Evolutionary conservation across 2,797 vertebrate species (phyloP).

Genomic region (Poeciliopsis turneri): DNA sequence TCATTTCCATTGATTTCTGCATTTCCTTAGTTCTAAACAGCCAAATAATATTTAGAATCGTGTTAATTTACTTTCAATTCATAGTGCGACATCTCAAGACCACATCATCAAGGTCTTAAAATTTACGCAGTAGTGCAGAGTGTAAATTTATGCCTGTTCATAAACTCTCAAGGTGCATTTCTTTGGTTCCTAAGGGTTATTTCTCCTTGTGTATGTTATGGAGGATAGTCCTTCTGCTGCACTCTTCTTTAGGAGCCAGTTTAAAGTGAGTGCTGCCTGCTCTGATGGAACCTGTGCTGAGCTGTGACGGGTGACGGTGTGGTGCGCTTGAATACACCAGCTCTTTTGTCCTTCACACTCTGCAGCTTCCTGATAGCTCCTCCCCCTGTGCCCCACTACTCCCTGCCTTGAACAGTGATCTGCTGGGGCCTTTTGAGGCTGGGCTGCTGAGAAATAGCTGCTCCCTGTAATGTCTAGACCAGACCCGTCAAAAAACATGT

Average conservation of each 20-base stretch:
- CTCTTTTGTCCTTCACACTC: conserved; percentile 89
- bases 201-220: conserved; percentile 47
- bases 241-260: conserved; percentile 72
- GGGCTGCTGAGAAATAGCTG: conserved; percentile 74
- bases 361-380: conserved; percentile 85
- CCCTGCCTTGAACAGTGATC: conserved; percentile 82
- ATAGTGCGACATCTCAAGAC: conserved; percentile 5
- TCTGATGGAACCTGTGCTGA: conserved; percentile 82
- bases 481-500: conserved; percentile 70
- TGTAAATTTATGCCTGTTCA: conserved; percentile 20
- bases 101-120: conserved; percentile 13
- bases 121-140: conserved; percentile 32
- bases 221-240: conserved; percentile 57
- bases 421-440: conserved; percentile 78
- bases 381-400: conserved; percentile 80
- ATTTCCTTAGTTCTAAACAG: conserved; percentile 27
- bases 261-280: conserved; percentile 79
- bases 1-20: conserved; percentile 45
- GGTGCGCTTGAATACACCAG: conserved; percentile 82
- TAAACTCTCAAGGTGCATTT: conserved; percentile 20
- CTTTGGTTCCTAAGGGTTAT: conserved; percentile 31
- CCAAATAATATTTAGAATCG: conserved; percentile 24
- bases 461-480: conserved; percentile 76
- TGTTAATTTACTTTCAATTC: background rate
- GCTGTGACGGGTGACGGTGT: conserved; percentile 83